These are phyloP conservation scores for Sminthurides bifidus DNA, from an alignment of 1,140 invertebrate genomes.

Conservation along the genomic window DNA sequence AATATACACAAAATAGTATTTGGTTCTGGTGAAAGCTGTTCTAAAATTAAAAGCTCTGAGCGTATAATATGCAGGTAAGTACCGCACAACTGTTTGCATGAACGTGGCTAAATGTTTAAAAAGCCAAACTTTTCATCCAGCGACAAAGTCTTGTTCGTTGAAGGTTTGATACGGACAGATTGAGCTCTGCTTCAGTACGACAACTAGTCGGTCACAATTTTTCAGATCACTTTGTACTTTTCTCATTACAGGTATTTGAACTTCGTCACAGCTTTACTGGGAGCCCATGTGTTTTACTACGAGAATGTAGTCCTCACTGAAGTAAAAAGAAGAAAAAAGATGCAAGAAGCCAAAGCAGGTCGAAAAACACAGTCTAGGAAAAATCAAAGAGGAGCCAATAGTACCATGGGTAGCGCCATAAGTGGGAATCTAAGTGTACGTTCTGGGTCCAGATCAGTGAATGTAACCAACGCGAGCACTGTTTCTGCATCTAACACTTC, in stretches of 20 bases:
- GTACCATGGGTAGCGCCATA: too few species aligned
- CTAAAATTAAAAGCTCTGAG: conserved; percentile 16
- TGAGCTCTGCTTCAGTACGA: too few species aligned
- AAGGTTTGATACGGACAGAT: too few species aligned
- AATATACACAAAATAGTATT: conserved; percentile 11
- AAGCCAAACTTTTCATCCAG: too few species aligned
- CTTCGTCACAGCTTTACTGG: conserved; percentile 12
- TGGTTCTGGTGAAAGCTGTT: neutral
- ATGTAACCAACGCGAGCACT: too few species aligned
- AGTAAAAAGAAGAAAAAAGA: conserved; percentile 15
- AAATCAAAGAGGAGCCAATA: neutral
- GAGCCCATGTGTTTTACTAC: conserved; percentile 16
- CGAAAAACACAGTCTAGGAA: neutral
- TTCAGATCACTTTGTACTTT: neutral
- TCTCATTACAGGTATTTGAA: conserved; percentile 8
- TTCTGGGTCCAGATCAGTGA: too few species aligned
- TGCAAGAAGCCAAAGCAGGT: neutral
- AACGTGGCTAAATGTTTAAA: too few species aligned
- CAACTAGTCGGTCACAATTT: too few species aligned
- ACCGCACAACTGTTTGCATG: too few species aligned
- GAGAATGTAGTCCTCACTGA: conserved; percentile 12
- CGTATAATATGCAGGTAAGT: neutral
- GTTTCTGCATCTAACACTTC: too few species aligned
- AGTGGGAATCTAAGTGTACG: too few species aligned
- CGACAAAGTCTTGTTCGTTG: too few species aligned